Evolutionary conservation across 1,140 invertebrate species (phyloP), one percentile per base, ranked within the genome.

Genomic region (Polypedilum pembai): DNA sequence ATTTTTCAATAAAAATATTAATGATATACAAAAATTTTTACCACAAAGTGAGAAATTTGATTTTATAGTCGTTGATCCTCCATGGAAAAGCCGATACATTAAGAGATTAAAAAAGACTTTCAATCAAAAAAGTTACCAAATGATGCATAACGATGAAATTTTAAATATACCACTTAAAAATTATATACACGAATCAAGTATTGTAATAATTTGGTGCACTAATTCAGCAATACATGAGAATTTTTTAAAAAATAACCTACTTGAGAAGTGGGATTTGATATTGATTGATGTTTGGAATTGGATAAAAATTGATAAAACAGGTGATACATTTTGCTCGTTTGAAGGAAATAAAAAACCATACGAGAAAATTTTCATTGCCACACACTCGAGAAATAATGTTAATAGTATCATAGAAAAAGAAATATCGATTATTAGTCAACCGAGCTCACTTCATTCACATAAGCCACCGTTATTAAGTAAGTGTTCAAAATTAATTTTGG

Each of bases 361-460:
- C 12, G 65, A 69, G 20, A 69, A 21, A 69, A 20, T 69, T 18
- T 18, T 69, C 18, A 69, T 69, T 8, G 20, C 65, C 15, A 18
- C 20, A 20, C 17, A 69, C 18, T 4, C 5, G 2, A 56, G 7
- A 8, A 18, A 69, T 21, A 10, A 18, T 7, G 65, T 10, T 56
- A 18, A 69, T 17, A 10, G 5, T 10, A 69, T 8, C 8, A 18
- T 69, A 7, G 17, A 8, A 10, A 18, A 69, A 21, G 65, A 69
- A 5, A 10, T 69, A 5, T 18, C 18, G 1, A 18, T 69, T 21
- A 7, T 69, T 20, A 69, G 17, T 20, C 65, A 69, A 0, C 10
- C 65, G 8, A 69, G 65, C 18, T 69, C 65, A 4, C 20, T 69
- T 20, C 65, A 69, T 20, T 69, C 65, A 18, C 65, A 69, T 69